Evolutionary conservation across 2,888 invertebrate genomes (phyloP).

Genomic region (Philereme transversata): DNA sequence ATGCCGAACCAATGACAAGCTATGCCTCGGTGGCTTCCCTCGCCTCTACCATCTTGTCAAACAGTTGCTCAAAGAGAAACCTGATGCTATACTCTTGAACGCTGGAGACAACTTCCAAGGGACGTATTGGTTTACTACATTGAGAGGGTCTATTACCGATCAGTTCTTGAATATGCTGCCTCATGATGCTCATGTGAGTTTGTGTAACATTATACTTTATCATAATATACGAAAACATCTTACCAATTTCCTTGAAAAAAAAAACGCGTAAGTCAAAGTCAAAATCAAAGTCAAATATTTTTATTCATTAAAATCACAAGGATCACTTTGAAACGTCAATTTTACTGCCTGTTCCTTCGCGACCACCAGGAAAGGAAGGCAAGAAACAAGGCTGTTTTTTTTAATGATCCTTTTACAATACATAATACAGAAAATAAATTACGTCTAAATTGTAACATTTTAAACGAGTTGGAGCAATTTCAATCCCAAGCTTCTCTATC

Average conservation of each 20-base stretch:
- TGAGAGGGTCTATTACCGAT: conserved; percentile 89
- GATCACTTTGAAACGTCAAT: too few relatives aligned
- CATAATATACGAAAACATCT: neutral
- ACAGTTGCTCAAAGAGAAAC: conserved; percentile 71
- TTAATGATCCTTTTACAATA: too few relatives aligned
- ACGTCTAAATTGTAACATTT: too few relatives aligned
- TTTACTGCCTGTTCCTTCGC: too few relatives aligned
- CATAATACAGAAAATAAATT: too few relatives aligned
- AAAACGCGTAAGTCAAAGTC: too few relatives aligned
- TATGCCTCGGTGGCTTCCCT: conserved; percentile 88
- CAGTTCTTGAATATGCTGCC: conserved; percentile 89
- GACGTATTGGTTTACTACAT: conserved; percentile 91
- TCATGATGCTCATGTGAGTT: conserved; percentile 89
- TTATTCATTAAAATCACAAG: too few relatives aligned
- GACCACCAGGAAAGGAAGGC: too few relatives aligned
- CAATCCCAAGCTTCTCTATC: too few relatives aligned
- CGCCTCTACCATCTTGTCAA: conserved; percentile 85
- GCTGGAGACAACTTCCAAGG: conserved; percentile 94
- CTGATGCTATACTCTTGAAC: conserved; percentile 88
- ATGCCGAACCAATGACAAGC: conserved; percentile 77
- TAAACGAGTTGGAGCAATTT: too few relatives aligned
- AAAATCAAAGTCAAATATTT: too few relatives aligned
- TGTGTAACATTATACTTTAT: neutral
- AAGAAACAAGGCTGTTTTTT: too few relatives aligned
- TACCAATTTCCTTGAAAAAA: neutral